Evolutionary conservation across 2,888 invertebrate genomes (phyloP).

Genomic region (Orthonychiurus folsomi): DNA sequence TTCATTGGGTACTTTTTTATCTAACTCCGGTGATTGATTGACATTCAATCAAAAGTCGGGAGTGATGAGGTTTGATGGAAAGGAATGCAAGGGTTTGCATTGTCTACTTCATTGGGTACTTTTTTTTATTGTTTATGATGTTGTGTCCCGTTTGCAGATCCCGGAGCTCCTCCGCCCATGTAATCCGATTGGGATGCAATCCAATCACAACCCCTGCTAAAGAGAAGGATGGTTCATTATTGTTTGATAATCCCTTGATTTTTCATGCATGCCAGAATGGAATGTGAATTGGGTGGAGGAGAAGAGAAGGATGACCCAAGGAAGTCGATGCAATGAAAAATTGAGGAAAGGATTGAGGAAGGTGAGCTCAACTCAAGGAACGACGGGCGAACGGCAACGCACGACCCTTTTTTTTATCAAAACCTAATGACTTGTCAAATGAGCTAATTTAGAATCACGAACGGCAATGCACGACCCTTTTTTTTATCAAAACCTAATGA

Average conservation of each 20-base stretch:
- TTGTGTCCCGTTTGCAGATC: neutral
- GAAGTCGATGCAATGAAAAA: neutral
- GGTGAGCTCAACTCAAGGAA: neutral
- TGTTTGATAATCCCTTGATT: conserved; percentile 20
- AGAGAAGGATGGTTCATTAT: conserved; percentile 10
- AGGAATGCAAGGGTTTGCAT: conserved; percentile 1
- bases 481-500: conserved; percentile 38
- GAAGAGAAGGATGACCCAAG: too few species aligned
- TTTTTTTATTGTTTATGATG: neutral
- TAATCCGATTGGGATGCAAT: too few species aligned
- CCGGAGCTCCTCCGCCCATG: neutral
- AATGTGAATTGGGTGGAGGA: neutral
- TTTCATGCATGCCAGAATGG: conserved; percentile 13
- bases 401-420: conserved; percentile 32
- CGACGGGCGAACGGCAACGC: conserved; percentile 21
- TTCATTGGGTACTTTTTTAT: too few species aligned
- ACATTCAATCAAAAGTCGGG: conserved; percentile 20
- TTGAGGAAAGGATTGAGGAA: neutral
- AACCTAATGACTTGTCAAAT: conserved; percentile 40
- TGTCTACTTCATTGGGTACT: neutral
- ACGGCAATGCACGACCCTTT: conserved; percentile 26
- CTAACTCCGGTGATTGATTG: conserved; percentile 18
- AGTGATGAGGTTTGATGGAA: conserved; percentile 6
- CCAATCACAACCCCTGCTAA: neutral
- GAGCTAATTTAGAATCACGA: conserved; percentile 35